These are phyloP conservation scores for Eupeodes latifasciatus DNA, from an alignment of 2,888 invertebrate species.

Conservation along the genomic window DNA sequence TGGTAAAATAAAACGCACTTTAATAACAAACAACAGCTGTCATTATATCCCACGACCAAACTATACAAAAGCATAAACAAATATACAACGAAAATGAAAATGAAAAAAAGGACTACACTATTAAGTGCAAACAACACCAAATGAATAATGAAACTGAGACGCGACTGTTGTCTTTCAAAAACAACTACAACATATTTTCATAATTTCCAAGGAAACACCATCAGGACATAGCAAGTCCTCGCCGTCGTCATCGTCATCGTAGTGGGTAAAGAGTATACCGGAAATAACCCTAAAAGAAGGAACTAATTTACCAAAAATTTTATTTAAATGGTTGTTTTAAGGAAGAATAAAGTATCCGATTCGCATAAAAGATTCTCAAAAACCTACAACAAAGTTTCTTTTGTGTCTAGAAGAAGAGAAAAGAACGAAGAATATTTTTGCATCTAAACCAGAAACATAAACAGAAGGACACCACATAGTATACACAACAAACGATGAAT, in stretches of 20 bases:
- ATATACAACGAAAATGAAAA: background rate
- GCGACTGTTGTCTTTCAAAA: background rate
- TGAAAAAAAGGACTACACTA: constrained; percentile 21
- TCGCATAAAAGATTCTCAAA: constrained; percentile 32
- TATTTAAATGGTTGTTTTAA: constrained; percentile 49
- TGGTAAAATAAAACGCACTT: constrained; percentile 28
- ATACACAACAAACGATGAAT: background rate
- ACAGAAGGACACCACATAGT: constrained; percentile 28
- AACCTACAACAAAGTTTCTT: constrained; percentile 13
- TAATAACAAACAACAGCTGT: constrained; percentile 62
- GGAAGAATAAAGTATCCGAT: constrained; percentile 16
- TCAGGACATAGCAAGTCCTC: background rate
- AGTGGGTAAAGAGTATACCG: background rate
- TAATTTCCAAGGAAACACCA: constrained; percentile 49
- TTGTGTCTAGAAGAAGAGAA: constrained; percentile 24
- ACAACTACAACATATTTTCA: constrained; percentile 44
- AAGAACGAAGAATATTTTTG: background rate
- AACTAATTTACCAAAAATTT: constrained; percentile 72
- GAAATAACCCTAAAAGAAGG: constrained; percentile 40
- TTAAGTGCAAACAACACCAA: constrained; percentile 47
- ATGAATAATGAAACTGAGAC: constrained; percentile 65
- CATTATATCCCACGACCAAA: constrained; percentile 46
- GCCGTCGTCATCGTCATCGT: too few species aligned
- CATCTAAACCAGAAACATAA: constrained; percentile 1
- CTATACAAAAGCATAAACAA: background rate